Evolutionary conservation across 1,140 invertebrate species (phyloP).

Genomic region (Drosophila erecta): DNA sequence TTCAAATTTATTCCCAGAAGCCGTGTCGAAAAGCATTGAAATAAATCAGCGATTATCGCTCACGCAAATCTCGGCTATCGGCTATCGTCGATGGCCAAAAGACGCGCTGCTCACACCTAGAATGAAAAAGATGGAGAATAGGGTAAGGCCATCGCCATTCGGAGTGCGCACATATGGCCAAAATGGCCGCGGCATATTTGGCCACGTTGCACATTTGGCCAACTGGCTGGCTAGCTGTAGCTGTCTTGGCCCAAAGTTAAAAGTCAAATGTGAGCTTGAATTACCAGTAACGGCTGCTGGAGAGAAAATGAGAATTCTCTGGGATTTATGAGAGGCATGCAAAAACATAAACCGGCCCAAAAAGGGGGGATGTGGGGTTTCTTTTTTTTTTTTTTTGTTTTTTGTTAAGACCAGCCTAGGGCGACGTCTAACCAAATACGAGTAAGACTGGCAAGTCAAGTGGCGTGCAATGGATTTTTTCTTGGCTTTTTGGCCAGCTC

Average conservation of each 20-base stretch:
- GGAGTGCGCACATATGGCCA: conserved; percentile 53
- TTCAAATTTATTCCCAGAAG: conserved; percentile 22
- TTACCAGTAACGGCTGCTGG: conserved; percentile 58
- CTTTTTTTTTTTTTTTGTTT: not conserved
- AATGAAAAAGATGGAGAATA: conserved; percentile 43
- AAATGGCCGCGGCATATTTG: conserved; percentile 67
- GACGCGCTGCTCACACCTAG: conserved; percentile 53
- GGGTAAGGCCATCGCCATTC: conserved; percentile 54
- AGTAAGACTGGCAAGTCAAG: conserved; percentile 78
- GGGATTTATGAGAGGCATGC: conserved; percentile 78
- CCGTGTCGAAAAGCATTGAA: conserved; percentile 16
- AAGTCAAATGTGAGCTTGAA: conserved; percentile 81
- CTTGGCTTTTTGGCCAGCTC: conserved; percentile 52
- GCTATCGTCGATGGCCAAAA: conserved; percentile 38
- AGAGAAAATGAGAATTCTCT: conserved; percentile 74
- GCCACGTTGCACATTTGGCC: conserved; percentile 71
- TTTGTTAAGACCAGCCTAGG: conserved; percentile 56
- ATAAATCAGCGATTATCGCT: conserved; percentile 56
- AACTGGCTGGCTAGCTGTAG: conserved; percentile 24
- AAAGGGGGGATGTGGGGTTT: conserved; percentile 11
- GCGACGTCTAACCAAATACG: conserved; percentile 81
- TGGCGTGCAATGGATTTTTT: conserved; percentile 71
- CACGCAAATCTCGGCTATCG: conserved; percentile 37
- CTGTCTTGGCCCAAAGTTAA: conserved; percentile 69
- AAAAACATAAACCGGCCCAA: conserved; percentile 58